phyloP scores from a whole-genome alignment of 1,140 invertebrate genomes.

The Amphibalanus amphitrite region DNA sequence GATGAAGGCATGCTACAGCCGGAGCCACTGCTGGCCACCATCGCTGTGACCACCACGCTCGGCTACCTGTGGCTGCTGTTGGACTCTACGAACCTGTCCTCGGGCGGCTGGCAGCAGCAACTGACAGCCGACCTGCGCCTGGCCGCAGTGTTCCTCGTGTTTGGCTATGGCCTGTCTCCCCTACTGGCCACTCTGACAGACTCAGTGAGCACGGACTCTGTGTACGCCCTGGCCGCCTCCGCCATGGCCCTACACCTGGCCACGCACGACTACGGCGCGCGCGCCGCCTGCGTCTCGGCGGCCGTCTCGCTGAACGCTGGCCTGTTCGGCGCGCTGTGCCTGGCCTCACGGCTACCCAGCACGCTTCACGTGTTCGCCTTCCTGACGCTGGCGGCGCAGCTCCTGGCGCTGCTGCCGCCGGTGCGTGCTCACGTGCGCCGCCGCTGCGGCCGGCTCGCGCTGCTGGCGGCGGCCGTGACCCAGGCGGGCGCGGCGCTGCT shows the following conservation, averaged over 20 bases:
- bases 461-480: conserved; percentile 29
- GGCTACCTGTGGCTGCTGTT: background rate
- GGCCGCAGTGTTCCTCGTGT: conserved; percentile 48
- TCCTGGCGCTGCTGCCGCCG: conserved; percentile 75
- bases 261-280: conserved; percentile 72
- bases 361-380: conserved; percentile 73
- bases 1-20: background rate
- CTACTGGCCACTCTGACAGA: conserved; percentile 87
- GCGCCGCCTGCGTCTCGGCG: conserved; percentile 49
- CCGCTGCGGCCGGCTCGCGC: background rate
- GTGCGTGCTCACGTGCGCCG: conserved; percentile 39
- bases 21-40: background rate
- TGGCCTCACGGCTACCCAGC: conserved; percentile 72
- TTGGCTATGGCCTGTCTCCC: conserved; percentile 71
- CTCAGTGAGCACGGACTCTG: conserved; percentile 90
- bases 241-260: conserved; percentile 75
- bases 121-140: background rate
- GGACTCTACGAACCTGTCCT: background rate
- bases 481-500: conserved; percentile 38
- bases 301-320: conserved; percentile 58
- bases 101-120: background rate
- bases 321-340: conserved; percentile 79
- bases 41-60: background rate
- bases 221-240: conserved; percentile 73
- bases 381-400: conserved; percentile 61